Evolutionary conservation across 2,888 invertebrate genomes (phyloP).

Genomic region (Cosmopolites sordidus): DNA sequence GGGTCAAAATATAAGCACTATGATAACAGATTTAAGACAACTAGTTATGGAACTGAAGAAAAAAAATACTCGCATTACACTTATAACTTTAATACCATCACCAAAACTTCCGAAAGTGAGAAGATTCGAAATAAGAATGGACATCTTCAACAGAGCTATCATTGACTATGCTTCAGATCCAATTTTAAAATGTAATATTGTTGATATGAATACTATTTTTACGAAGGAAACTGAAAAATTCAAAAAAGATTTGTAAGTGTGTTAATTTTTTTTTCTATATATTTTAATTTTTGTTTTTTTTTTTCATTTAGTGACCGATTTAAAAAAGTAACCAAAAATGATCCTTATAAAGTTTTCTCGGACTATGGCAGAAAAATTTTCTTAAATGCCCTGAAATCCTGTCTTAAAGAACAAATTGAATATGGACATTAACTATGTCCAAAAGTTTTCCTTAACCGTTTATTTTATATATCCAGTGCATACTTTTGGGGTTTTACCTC

Average conservation of each 20-base stretch:
- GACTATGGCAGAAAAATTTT: slow-evolving; percentile 39
- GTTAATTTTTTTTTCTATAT: background rate
- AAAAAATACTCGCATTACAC: slow-evolving; percentile 34
- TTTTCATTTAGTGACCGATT: slow-evolving; percentile 36
- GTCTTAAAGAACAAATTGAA: slow-evolving; percentile 35
- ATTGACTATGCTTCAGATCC: slow-evolving; percentile 34
- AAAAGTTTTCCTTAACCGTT: background rate
- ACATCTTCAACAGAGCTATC: slow-evolving; percentile 37
- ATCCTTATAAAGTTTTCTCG: slow-evolving; percentile 37
- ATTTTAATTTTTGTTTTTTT: slow-evolving; percentile 3
- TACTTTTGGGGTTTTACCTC: background rate
- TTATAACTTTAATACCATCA: slow-evolving; percentile 36
- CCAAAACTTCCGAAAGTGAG: slow-evolving; percentile 33
- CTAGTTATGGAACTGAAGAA: slow-evolving; percentile 33
- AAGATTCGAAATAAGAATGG: slow-evolving; percentile 31
- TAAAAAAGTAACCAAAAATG: slow-evolving; percentile 34
- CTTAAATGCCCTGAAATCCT: slow-evolving; percentile 33
- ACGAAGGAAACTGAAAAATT: slow-evolving; percentile 32
- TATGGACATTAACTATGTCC: slow-evolving; percentile 31
- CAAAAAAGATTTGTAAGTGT: slow-evolving; percentile 35
- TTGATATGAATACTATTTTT: slow-evolving; percentile 38
- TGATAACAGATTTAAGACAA: slow-evolving; percentile 36
- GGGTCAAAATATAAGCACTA: slow-evolving; percentile 34
- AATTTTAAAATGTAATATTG: slow-evolving; percentile 33
- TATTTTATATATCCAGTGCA: slow-evolving; percentile 1